Evolutionary conservation across 2,113 vertebrate species (phyloP).

Genomic region (Neodontobutis hainanensis): DNA sequence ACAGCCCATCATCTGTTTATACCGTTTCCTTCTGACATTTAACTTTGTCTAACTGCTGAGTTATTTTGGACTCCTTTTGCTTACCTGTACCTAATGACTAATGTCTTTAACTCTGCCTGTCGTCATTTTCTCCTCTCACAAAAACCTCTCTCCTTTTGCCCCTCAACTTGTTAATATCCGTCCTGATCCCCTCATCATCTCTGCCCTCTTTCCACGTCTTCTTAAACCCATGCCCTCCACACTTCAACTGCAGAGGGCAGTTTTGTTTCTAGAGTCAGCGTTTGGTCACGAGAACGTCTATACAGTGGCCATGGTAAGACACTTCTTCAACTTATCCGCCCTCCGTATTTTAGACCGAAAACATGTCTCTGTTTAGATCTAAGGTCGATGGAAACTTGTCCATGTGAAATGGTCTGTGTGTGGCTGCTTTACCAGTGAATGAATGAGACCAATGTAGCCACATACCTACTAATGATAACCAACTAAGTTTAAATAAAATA

Average conservation of each 20-base stretch:
- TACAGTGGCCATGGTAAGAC: constrained; percentile 77
- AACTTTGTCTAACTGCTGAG: constrained; percentile 40
- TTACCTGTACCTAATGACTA: constrained; percentile 48
- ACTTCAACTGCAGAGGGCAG: constrained; percentile 62
- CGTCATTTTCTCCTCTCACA: constrained; percentile 33
- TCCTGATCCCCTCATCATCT: constrained; percentile 54
- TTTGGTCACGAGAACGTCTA: constrained; percentile 76
- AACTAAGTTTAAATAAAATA: background rate
- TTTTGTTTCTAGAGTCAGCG: constrained; percentile 76
- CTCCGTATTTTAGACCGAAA: constrained; percentile 24
- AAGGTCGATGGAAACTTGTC: constrained; percentile 2
- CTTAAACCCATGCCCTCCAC: constrained; percentile 32
- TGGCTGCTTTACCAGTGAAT: background rate
- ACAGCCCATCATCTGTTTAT: background rate
- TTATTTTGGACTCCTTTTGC: constrained; percentile 27
- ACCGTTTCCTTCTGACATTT: background rate
- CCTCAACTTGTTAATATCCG: constrained; percentile 64
- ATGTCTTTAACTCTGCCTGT: constrained; percentile 43
- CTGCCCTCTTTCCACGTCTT: constrained; percentile 54
- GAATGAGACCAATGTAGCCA: constrained; percentile 26
- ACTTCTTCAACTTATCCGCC: constrained; percentile 18
- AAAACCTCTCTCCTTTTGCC: constrained; percentile 26
- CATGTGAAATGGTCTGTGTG: background rate
- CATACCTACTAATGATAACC: background rate
- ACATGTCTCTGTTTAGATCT: constrained; percentile 25